phyloP scores from a whole-genome alignment of 1,140 invertebrate species.

The Pinna nobilis region DNA sequence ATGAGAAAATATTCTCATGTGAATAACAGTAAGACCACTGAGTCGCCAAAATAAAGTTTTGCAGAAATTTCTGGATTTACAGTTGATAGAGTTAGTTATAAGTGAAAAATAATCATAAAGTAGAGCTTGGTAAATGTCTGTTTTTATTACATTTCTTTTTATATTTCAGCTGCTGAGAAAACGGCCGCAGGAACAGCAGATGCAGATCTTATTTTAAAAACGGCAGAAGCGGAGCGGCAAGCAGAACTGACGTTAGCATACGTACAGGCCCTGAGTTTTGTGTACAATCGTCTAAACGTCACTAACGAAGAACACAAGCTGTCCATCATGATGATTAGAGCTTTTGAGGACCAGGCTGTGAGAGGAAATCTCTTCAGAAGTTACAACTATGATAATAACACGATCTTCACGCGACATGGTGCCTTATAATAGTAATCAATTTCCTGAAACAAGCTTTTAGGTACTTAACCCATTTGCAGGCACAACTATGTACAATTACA shows the following conservation, averaged over 20 bases:
- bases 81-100: too few relatives aligned
- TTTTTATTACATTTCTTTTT: too few relatives aligned
- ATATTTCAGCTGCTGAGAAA: constrained; percentile 39
- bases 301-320: constrained; percentile 45
- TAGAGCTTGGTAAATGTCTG: too few relatives aligned
- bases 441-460: too few relatives aligned
- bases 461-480: too few relatives aligned
- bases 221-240: constrained; percentile 36
- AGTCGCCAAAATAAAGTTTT: too few relatives aligned
- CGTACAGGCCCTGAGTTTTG: constrained; percentile 21
- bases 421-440: too few relatives aligned
- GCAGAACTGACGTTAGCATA: constrained; percentile 33
- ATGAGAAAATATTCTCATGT: too few relatives aligned
- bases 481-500: too few relatives aligned
- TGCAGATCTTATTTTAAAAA: constrained; percentile 29
- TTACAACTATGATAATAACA: constrained; percentile 27
- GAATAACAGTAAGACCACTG: too few relatives aligned
- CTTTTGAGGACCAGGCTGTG: constrained; percentile 37
- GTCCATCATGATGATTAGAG: constrained; percentile 46
- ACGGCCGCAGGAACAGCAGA: constrained; percentile 25
- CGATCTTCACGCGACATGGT: constrained; percentile 12
- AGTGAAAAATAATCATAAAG: too few relatives aligned
- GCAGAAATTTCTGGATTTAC: too few relatives aligned
- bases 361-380: constrained; percentile 43
- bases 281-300: constrained; percentile 38